Evolutionary conservation across 1,140 invertebrate species (phyloP), one percentile per base, ranked within the genome.

Genomic region (Nasonia vitripennis): DNA sequence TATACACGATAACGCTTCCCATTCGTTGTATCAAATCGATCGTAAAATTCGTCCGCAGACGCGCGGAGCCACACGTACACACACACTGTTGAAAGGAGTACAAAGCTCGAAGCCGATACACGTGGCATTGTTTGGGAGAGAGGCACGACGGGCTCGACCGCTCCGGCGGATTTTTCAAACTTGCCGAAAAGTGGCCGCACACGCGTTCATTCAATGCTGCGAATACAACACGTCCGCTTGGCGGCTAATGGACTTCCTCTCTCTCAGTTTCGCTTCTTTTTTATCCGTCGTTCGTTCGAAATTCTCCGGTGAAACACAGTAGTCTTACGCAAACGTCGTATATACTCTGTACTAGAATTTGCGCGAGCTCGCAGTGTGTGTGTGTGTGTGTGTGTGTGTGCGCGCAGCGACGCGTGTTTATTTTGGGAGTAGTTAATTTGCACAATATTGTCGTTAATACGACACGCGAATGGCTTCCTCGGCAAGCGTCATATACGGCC

Each of bases 221-320:
- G 51, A 81, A 81, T 73, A 48, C 71, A 75, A 41, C 71, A 34
- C 27, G 55, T 74, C 70, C 81, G 48, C 14, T 62, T 70, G 11
- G 14, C 62, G 37, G n/a, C 74, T 83, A 83, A 83, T 83, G 81
- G 81, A 83, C 70, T 83, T 83, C 74, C 74, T 83, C 55, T 83
- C 20, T 11, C 55, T 83, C 20, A 1, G 0, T 20, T 17, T 70
- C 10, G 62, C 17, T 20, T 62, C 48, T 62, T 10, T 20, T 62
- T 7, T 20, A 0, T 7, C 6, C 5, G 55, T 20, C 4, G 6
- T 62, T 20, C 6, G 0, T 7, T n/a, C 17, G 14, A 62, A 7
- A 62, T 17, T 17, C 17, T 17, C 2, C 12, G 11, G 11, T 17
- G 9, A 51, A 51, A 37, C 5, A 0, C 9, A 45, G 37, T 6